Base-by-base conservation (phyloP, 2,113 vertebrate genomes). In the Mustela nigripes region DNA sequence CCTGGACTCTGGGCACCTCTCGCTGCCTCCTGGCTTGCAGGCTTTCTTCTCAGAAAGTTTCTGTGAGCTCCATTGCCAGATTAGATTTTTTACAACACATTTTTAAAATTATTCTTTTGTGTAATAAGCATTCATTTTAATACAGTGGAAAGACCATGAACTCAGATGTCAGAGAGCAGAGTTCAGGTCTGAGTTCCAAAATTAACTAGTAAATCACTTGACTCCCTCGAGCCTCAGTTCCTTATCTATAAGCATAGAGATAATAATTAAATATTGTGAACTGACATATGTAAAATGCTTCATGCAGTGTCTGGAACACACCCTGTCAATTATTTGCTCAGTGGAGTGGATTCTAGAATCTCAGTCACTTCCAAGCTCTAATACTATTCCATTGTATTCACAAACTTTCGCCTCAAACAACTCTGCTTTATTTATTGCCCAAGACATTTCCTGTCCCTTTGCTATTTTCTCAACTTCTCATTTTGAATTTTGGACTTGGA, bases 401-500 rank as follows among this genome's bases (percentile, higher is more conserved):
- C 16, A 95, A 58, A 82, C 15, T 69, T 82, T 71, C 71, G 50
- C 73, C 82, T 42, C 11, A 81, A 92, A 94, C 24, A 50, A 42
- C 39, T 92, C 48, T 48, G 42, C n/a, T 97, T 89, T 91, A 73
- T 83, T 92, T 92, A 89, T 71, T 65, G 83, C 39, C 56, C 19
- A 56, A 42, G 56, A 92, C 16, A 58, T 89, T 86, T 92, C 71
- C 45, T 89, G 42, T 33, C 74, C 42, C 67, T 95, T 56, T 81
- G 42, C 11, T 78, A 48, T 53, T 94, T 56, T 87, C 91, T 81
- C 60, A 92, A 10, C 19, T 69, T 92, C 39, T 79, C 16, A 18
- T 92, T 95, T 89, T 89, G 83, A 89, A 76, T 45, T 48, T 79
- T 69, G 78, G 88, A 79, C 48, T 95, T 53, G 48, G 81, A 78